Evolutionary conservation across 2,888 invertebrate species (phyloP).

Genomic region (Zonitis immaculata): DNA sequence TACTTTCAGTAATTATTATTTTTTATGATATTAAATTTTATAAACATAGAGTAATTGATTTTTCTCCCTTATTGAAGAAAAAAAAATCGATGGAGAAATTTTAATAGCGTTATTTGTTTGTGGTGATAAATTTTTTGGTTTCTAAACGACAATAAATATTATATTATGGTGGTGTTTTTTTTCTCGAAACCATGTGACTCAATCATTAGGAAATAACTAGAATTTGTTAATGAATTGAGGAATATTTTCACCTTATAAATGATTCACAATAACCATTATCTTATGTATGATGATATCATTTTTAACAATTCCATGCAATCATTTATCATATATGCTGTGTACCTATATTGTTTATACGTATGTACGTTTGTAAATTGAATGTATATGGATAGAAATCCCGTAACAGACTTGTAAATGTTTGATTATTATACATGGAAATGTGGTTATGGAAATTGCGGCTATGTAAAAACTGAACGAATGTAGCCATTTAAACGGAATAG

Average conservation of each 20-base stretch:
- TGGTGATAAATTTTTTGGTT: conserved; percentile 11
- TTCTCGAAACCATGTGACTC: conserved; percentile 17
- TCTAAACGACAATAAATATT: neutral
- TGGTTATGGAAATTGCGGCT: conserved; percentile 25
- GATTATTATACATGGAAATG: conserved; percentile 24
- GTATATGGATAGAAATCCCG: neutral
- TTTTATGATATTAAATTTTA: neutral
- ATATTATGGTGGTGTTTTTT: neutral
- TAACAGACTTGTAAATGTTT: conserved; percentile 12
- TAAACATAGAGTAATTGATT: neutral
- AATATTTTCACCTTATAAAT: neutral
- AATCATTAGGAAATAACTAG: conserved; percentile 17
- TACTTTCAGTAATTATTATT: neutral
- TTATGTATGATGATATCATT: conserved; percentile 1
- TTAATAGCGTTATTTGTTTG: conserved; percentile 14
- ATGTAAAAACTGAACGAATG: conserved; percentile 26
- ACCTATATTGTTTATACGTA: too few species aligned
- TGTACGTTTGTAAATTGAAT: too few species aligned
- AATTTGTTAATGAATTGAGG: conserved; percentile 4
- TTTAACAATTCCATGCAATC: neutral
- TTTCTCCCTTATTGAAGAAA: neutral
- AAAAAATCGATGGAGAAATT: neutral
- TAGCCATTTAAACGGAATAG: conserved; percentile 25
- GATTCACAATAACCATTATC: neutral
- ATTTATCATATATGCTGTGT: too few species aligned